Percentiles rank a stretch among this genome's conserved stretches.
These are phyloP conservation scores for Philaenus spumarius DNA, from an alignment of 1,140 invertebrate species.

Conservation along the genomic window DNA sequence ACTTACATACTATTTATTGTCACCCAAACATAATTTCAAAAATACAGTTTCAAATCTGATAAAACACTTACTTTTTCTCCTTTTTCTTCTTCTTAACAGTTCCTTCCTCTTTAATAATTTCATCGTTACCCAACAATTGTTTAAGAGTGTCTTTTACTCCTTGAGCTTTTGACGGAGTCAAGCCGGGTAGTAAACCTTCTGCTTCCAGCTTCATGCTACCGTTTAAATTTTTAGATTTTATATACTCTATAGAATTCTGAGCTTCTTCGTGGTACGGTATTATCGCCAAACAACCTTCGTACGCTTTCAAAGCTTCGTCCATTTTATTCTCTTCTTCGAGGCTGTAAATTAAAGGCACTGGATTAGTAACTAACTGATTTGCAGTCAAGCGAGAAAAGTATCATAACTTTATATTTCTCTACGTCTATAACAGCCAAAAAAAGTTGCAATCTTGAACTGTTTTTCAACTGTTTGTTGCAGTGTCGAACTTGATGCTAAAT, in stretches of 20 bases:
- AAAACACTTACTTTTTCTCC: conserved; percentile 51
- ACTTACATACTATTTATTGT: too few relatives aligned
- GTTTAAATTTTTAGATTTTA: conserved; percentile 56
- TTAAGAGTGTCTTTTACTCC: conserved; percentile 59
- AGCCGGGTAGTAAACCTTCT: conserved; percentile 49
- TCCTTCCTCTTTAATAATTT: conserved; percentile 32
- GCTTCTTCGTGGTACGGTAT: conserved; percentile 80
- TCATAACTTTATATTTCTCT: not conserved
- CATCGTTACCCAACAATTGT: conserved; percentile 45
- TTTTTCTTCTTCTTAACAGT: conserved; percentile 46
- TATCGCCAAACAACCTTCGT: conserved; percentile 71
- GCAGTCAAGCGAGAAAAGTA: too few relatives aligned
- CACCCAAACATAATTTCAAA: too few relatives aligned
- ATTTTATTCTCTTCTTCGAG: conserved; percentile 79
- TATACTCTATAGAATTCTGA: conserved; percentile 67
- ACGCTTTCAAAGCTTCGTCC: conserved; percentile 76
- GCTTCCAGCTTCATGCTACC: conserved; percentile 42
- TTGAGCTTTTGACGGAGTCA: conserved; percentile 44
- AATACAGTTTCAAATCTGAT: too few relatives aligned
- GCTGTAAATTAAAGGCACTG: conserved; percentile 29
- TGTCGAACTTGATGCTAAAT: too few relatives aligned
- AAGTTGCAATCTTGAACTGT: too few relatives aligned
- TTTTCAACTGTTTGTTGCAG: too few relatives aligned
- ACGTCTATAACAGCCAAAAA: too few relatives aligned
- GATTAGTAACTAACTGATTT: too few relatives aligned